phyloP scores from a whole-genome alignment of 2,888 invertebrate genomes.

The Acanthosoma haemorrhoidale region DNA sequence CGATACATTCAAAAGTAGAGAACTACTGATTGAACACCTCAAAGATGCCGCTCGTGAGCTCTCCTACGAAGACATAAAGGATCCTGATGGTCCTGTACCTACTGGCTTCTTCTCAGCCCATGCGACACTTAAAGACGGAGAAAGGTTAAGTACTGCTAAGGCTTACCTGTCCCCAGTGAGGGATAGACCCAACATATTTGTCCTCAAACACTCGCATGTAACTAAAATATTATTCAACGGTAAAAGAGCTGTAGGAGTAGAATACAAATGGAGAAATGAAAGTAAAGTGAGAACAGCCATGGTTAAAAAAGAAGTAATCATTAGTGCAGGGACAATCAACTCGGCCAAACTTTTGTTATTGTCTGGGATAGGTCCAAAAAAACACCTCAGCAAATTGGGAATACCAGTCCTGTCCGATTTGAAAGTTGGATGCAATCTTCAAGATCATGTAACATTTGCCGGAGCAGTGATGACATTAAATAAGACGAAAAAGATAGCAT shows the following conservation, averaged over 20 bases:
- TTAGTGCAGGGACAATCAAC: conserved; percentile 39
- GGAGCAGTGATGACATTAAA: conserved; percentile 37
- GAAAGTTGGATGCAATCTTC: conserved; percentile 41
- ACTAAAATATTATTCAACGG: conserved; percentile 42
- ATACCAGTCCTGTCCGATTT: conserved; percentile 39
- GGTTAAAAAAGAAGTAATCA: conserved; percentile 49
- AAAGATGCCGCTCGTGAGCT: conserved; percentile 31
- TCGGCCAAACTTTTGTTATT: conserved; percentile 41
- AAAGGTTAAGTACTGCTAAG: conserved; percentile 49
- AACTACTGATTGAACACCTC: conserved; percentile 11
- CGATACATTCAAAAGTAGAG: conserved; percentile 24
- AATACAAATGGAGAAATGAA: conserved; percentile 50
- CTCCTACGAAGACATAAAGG: conserved; percentile 26
- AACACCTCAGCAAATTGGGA: conserved; percentile 37
- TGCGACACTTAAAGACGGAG: conserved; percentile 58
- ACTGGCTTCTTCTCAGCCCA: conserved; percentile 19
- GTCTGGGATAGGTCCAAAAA: conserved; percentile 41
- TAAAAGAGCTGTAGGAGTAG: conserved; percentile 54
- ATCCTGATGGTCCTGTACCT: conserved; percentile 5
- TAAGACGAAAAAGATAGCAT: conserved; percentile 13
- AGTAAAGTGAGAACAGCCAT: conserved; percentile 51
- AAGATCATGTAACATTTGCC: conserved; percentile 41
- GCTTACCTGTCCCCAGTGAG: conserved; percentile 43
- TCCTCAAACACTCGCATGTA: conserved; percentile 43
- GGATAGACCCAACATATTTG: conserved; percentile 42